Evolutionary conservation across 2,888 invertebrate species (phyloP).

Genomic region (Gonocerus acuteangulatus): DNA sequence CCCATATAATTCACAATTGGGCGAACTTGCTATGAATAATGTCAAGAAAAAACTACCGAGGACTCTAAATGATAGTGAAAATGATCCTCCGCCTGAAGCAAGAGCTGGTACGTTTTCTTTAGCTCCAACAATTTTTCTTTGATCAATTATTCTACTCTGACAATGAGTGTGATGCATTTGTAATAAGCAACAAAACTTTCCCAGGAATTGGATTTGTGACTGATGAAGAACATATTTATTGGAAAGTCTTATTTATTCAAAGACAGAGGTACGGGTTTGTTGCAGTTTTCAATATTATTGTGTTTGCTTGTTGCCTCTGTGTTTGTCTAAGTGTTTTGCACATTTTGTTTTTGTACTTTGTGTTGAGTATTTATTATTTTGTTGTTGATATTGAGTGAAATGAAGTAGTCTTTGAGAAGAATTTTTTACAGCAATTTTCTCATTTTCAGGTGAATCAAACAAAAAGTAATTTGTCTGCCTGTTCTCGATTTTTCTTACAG

Average conservation of each 20-base stretch:
- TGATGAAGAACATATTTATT: slow-evolving; percentile 5
- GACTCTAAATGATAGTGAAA: slow-evolving; percentile 37
- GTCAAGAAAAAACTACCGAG: slow-evolving; percentile 82
- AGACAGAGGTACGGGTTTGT: slow-evolving; percentile 4
- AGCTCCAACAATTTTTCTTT: background rate
- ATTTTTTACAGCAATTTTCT: no score
- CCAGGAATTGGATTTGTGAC: slow-evolving; percentile 10
- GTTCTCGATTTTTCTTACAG: no score
- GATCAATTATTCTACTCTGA: background rate
- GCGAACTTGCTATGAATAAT: slow-evolving; percentile 60
- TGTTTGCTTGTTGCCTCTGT: background rate
- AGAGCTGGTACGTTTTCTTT: slow-evolving; percentile 31
- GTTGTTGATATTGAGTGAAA: no score
- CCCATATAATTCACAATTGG: slow-evolving; percentile 66
- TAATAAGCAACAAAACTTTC: slow-evolving; percentile 5
- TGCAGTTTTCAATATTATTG: background rate
- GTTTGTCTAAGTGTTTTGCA: no score
- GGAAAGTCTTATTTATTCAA: background rate
- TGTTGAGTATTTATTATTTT: no score
- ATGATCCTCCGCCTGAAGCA: slow-evolving; percentile 33
- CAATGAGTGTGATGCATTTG: background rate
- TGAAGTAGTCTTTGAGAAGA: no score
- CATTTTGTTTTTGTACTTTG: no score
- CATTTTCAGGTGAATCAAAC: no score
- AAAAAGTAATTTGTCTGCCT: no score